These are phyloP conservation scores for Myiozetetes cayanensis DNA, from an alignment of 2,113 vertebrate species.

Conservation along the genomic window DNA sequence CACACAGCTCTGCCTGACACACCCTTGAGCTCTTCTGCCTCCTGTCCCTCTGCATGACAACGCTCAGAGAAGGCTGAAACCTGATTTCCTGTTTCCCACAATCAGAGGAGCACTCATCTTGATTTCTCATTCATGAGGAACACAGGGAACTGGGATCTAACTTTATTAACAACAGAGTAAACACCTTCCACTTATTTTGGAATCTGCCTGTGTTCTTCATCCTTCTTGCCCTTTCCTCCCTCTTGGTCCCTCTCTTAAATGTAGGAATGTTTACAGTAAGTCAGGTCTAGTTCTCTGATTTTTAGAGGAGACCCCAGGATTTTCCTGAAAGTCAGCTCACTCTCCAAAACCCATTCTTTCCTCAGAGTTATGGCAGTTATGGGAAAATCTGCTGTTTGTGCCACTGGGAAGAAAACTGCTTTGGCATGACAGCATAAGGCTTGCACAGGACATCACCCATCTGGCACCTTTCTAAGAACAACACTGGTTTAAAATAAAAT, in stretches of 20 bases:
- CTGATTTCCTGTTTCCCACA: background rate
- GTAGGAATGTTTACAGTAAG: conserved; percentile 31
- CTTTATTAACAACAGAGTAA: background rate
- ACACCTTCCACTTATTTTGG: background rate
- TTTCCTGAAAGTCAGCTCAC: background rate
- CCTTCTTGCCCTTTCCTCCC: background rate
- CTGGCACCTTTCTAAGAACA: background rate
- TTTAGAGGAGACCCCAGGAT: background rate
- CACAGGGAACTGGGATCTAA: background rate
- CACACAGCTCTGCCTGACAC: background rate
- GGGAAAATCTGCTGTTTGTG: conserved; percentile 9
- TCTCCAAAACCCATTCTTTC: background rate
- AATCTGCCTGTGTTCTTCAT: background rate
- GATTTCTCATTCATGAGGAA: background rate
- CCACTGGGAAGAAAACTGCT: conserved; percentile 17
- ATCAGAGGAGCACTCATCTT: background rate
- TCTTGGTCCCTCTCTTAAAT: background rate
- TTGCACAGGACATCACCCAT: background rate
- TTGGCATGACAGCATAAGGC: conserved; percentile 38
- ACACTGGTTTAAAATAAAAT: background rate
- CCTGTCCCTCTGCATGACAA: background rate
- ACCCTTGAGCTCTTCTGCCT: background rate
- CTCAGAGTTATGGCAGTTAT: background rate
- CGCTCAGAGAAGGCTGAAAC: background rate
- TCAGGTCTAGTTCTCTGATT: conserved; percentile 1